phyloP scores from a whole-genome alignment of 2,888 invertebrate species.

The Herminia tarsipennalis region DNA sequence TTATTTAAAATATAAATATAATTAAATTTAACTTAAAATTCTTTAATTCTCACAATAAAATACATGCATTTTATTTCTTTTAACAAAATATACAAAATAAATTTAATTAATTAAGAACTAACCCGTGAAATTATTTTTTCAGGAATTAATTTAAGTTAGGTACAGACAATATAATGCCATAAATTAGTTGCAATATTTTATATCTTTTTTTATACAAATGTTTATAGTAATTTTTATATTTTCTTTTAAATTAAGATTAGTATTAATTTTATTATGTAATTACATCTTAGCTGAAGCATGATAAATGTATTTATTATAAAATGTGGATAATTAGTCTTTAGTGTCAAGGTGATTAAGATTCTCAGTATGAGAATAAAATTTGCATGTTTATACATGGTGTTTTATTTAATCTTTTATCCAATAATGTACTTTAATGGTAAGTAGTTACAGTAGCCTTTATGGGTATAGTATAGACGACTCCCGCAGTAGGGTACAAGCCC shows the following conservation, averaged over 20 bases:
- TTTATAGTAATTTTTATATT: slow-evolving; percentile 39
- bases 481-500: no score
- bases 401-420: slow-evolving; percentile 13
- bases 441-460: no score
- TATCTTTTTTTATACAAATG: slow-evolving; percentile 55
- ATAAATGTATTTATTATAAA: slow-evolving; percentile 42
- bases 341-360: slow-evolving; percentile 36
- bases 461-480: no score
- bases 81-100: neutral
- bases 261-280: slow-evolving; percentile 14
- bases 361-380: slow-evolving; percentile 41
- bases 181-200: slow-evolving; percentile 73
- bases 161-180: slow-evolving; percentile 71
- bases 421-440: no score
- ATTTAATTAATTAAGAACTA: neutral
- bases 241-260: slow-evolving; percentile 23
- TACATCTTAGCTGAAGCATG: slow-evolving; percentile 29
- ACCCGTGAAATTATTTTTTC: neutral
- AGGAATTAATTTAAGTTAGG: slow-evolving; percentile 7
- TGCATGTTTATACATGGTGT: slow-evolving; percentile 39
- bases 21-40: no score
- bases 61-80: neutral
- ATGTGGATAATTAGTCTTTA: slow-evolving; percentile 32
- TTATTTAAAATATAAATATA: no score
- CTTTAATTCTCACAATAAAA: no score